phyloP scores from a whole-genome alignment of 2,888 invertebrate species.

The Anthophora plumipes region DNA sequence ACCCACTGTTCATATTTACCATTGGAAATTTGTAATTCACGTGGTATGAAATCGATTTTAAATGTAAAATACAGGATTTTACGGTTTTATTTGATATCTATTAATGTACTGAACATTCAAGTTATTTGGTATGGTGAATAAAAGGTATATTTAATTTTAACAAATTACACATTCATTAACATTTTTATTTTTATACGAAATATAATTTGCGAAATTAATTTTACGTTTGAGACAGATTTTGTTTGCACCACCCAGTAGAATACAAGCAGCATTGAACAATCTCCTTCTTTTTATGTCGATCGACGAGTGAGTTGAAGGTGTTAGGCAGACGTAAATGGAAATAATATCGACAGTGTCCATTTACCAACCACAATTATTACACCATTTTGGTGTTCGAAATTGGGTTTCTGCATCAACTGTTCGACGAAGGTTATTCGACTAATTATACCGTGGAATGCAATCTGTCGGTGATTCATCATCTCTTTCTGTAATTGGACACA shows the following conservation, averaged over 20 bases:
- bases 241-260: too few species aligned
- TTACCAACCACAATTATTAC: slow-evolving; percentile 24
- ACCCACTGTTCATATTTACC: background rate
- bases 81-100: too few species aligned
- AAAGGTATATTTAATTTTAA: too few species aligned
- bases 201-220: slow-evolving; percentile 12
- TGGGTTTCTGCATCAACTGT: slow-evolving; percentile 42
- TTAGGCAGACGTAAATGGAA: slow-evolving; percentile 23
- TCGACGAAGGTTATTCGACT: slow-evolving; percentile 63
- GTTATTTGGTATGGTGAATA: too few species aligned
- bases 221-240: too few species aligned
- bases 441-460: slow-evolving; percentile 65
- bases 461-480: slow-evolving; percentile 56
- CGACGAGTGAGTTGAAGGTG: too few species aligned
- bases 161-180: too few species aligned
- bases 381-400: slow-evolving; percentile 9
- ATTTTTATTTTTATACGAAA: background rate
- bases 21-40: background rate
- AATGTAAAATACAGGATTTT: too few species aligned
- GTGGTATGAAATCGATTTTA: background rate
- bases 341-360: slow-evolving; percentile 16
- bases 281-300: too few species aligned
- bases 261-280: too few species aligned
- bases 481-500: slow-evolving; percentile 65
- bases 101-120: too few species aligned